Percentiles rank a stretch among this genome's conserved stretches.
These are phyloP conservation scores for Schizopygopsis malacanthus DNA, from an alignment of 2,797 vertebrate species.

Conservation along the genomic window DNA sequence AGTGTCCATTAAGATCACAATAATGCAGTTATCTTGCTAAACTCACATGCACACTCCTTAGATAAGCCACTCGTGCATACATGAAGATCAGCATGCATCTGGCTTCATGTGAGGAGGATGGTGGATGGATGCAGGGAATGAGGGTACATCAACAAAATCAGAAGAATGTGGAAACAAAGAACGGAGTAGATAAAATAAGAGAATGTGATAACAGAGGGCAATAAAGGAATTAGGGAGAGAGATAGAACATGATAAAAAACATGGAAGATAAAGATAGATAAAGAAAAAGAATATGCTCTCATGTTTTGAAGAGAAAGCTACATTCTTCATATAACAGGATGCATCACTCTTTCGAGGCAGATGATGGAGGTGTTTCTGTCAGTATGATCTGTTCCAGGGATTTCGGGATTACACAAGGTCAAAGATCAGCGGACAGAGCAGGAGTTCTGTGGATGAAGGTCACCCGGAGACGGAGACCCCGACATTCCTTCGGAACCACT, in stretches of 20 bases:
- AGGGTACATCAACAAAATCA: conserved; percentile 36
- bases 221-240: conserved; percentile 15
- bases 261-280: conserved; percentile 17
- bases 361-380: conserved; percentile 48
- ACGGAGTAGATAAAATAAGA: conserved; percentile 21
- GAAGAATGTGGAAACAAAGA: conserved; percentile 36
- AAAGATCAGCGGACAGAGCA: conserved; percentile 72
- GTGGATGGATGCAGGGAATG: conserved; percentile 2
- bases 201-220: conserved; percentile 38
- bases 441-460: conserved; percentile 74
- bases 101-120: conserved; percentile 2
- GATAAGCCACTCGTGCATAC: conserved; percentile 24
- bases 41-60: background rate
- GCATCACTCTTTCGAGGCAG: conserved; percentile 3
- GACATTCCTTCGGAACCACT: conserved; percentile 72
- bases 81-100: conserved; percentile 29
- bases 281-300: background rate
- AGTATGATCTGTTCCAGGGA: conserved; percentile 66
- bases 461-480: conserved; percentile 71
- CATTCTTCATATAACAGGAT: conserved; percentile 47
- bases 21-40: conserved; percentile 19
- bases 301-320: conserved; percentile 29
- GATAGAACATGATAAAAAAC: conserved; percentile 30
- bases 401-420: conserved; percentile 75
- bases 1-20: conserved; percentile 16